These are phyloP conservation scores for Tortricodes alternella DNA, from an alignment of 2,888 invertebrate genomes.

Conservation along the genomic window DNA sequence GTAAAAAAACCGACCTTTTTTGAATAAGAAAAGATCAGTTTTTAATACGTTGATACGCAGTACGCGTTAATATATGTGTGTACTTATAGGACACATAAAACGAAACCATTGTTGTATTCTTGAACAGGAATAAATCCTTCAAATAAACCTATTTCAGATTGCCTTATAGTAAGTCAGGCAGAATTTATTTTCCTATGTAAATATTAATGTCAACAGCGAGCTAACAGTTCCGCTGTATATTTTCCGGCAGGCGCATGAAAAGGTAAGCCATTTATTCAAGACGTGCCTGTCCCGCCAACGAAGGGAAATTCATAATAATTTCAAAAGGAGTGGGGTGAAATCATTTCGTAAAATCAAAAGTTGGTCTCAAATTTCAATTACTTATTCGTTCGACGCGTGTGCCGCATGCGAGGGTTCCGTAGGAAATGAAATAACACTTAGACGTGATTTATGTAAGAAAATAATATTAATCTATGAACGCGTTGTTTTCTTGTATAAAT, in stretches of 20 bases:
- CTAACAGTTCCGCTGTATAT: slow-evolving; percentile 38
- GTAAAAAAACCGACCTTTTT: too few relatives aligned
- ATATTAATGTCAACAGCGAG: slow-evolving; percentile 24
- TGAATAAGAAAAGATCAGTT: too few relatives aligned
- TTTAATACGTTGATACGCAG: too few relatives aligned
- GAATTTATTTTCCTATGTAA: slow-evolving; percentile 24
- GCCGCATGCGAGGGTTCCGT: slow-evolving; percentile 64
- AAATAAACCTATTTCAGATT: background rate
- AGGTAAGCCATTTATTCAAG: slow-evolving; percentile 54
- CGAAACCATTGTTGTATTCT: too few relatives aligned
- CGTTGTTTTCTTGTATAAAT: slow-evolving; percentile 75
- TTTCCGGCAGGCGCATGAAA: slow-evolving; percentile 47
- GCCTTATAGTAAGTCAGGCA: slow-evolving; percentile 13
- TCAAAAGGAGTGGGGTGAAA: slow-evolving; percentile 67
- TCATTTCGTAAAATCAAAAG: slow-evolving; percentile 78
- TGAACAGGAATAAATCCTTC: background rate
- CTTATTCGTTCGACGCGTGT: slow-evolving; percentile 79
- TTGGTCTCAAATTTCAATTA: slow-evolving; percentile 81
- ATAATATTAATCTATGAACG: slow-evolving; percentile 76
- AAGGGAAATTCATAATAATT: slow-evolving; percentile 78
- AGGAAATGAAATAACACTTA: slow-evolving; percentile 83
- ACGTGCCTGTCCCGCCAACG: slow-evolving; percentile 54
- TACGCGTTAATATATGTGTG: too few relatives aligned
- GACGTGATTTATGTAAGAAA: slow-evolving; percentile 77
- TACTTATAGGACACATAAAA: too few relatives aligned